Evolutionary conservation across 2,113 vertebrate species (phyloP).

Genomic region (Oophaga pumilio): DNA sequence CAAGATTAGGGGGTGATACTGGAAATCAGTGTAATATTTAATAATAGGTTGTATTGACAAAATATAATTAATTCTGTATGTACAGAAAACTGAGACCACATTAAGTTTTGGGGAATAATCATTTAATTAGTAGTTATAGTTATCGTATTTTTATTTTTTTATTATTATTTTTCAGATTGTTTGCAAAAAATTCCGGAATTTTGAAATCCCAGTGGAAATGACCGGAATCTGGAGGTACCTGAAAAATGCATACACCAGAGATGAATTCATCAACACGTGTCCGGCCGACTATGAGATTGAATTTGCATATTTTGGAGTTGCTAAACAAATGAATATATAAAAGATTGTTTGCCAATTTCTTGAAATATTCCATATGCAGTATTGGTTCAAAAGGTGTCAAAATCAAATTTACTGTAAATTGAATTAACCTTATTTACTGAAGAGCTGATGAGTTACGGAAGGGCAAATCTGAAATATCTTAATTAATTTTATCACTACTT

Average conservation of each 20-base stretch:
- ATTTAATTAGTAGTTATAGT: not conserved
- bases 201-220: conserved; percentile 91
- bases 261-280: conserved; percentile 93
- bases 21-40: too few species aligned
- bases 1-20: too few species aligned
- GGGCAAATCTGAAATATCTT: not conserved
- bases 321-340: conserved; percentile 76
- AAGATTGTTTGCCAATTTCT: not conserved
- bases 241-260: conserved; percentile 83
- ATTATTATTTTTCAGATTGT: conserved; percentile 77
- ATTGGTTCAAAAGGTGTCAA: not conserved
- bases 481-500: not conserved
- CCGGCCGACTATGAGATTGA: conserved; percentile 91
- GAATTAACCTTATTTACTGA: not conserved
- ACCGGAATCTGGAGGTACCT: conserved; percentile 88
- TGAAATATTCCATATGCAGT: not conserved
- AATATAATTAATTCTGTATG: too few species aligned
- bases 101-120: too few species aligned
- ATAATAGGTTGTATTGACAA: too few species aligned
- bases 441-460: not conserved
- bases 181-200: conserved; percentile 89
- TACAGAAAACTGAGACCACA: too few species aligned
- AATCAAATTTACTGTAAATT: not conserved
- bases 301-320: conserved; percentile 85
- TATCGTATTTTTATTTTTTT: not conserved